These are phyloP conservation scores for Trachelus tabidus DNA, from an alignment of 2,888 invertebrate species.

Conservation along the genomic window DNA sequence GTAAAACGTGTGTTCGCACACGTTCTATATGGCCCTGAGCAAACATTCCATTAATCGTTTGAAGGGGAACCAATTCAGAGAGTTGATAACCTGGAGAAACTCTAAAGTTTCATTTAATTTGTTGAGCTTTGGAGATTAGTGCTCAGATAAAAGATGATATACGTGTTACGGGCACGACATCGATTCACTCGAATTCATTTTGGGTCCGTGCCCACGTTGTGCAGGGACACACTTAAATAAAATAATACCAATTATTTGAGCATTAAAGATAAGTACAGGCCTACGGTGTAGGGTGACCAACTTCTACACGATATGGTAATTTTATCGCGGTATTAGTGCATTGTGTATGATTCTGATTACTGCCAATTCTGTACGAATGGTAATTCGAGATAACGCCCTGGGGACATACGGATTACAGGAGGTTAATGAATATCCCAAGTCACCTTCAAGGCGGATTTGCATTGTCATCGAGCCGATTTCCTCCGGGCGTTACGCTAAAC, in stretches of 20 bases:
- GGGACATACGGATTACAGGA: constrained; percentile 27
- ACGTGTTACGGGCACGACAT: not conserved
- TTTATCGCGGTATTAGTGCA: constrained; percentile 51
- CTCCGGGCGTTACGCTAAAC: constrained; percentile 1
- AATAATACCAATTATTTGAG: constrained; percentile 49
- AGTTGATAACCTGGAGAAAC: not conserved
- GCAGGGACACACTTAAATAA: constrained; percentile 31
- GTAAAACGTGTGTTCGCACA: not conserved
- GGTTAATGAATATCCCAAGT: constrained; percentile 20
- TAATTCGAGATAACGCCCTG: constrained; percentile 38
- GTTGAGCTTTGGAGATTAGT: not conserved
- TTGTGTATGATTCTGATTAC: constrained; percentile 47
- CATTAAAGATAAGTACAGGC: constrained; percentile 31
- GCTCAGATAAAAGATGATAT: not conserved
- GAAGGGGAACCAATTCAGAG: not conserved
- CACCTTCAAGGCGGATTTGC: constrained; percentile 7
- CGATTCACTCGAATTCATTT: not conserved
- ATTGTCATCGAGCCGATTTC: not conserved
- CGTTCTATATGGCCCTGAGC: not conserved
- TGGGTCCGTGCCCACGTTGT: constrained; percentile 14
- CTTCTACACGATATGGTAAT: constrained; percentile 36
- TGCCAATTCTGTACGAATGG: constrained; percentile 38
- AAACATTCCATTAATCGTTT: not conserved
- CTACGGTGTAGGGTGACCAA: constrained; percentile 21
- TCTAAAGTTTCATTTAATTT: not conserved